Evolutionary conservation across 1,140 invertebrate genomes (phyloP).

Genomic region (Listronotus bonariensis): DNA sequence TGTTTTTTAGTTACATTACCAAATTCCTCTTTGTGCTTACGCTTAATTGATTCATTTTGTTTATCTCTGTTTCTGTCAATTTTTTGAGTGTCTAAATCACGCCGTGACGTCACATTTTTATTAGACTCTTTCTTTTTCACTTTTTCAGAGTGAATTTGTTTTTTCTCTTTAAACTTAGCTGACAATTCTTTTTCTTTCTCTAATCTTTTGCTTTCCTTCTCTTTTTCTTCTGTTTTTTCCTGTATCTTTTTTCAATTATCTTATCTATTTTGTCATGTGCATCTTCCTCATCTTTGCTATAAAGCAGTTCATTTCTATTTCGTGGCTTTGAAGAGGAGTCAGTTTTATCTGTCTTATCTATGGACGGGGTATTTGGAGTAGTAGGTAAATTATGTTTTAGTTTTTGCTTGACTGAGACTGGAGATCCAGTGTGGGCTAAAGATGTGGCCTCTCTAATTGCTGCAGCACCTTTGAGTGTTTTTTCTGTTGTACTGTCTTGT

Average conservation of each 20-base stretch:
- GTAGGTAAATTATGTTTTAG: conserved; percentile 31
- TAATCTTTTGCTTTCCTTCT: conserved; percentile 30
- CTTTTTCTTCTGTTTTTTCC: conserved; percentile 41
- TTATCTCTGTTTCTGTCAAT: conserved; percentile 17
- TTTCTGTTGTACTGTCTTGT: conserved; percentile 24
- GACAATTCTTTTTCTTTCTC: neutral
- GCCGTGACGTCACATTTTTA: neutral
- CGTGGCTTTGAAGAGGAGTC: conserved; percentile 32
- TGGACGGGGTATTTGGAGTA: neutral
- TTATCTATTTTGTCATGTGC: conserved; percentile 60
- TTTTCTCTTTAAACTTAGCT: conserved; percentile 26
- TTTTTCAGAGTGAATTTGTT: conserved; percentile 10
- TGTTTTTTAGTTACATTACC: conserved; percentile 23
- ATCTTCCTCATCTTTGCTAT: conserved; percentile 60
- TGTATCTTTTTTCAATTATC: conserved; percentile 59
- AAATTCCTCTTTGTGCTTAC: conserved; percentile 1
- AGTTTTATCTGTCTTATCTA: conserved; percentile 5
- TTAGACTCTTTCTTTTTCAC: conserved; percentile 5
- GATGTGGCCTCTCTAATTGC: conserved; percentile 51
- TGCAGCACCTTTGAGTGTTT: conserved; percentile 43
- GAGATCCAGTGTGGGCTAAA: conserved; percentile 29
- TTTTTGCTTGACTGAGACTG: conserved; percentile 35
- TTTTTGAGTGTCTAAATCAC: conserved; percentile 21
- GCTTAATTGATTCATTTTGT: conserved; percentile 6
- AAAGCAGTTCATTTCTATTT: conserved; percentile 58